These are phyloP conservation scores for Agapornis roseicollis DNA, from an alignment of 2,113 vertebrate genomes.

Conservation along the genomic window DNA sequence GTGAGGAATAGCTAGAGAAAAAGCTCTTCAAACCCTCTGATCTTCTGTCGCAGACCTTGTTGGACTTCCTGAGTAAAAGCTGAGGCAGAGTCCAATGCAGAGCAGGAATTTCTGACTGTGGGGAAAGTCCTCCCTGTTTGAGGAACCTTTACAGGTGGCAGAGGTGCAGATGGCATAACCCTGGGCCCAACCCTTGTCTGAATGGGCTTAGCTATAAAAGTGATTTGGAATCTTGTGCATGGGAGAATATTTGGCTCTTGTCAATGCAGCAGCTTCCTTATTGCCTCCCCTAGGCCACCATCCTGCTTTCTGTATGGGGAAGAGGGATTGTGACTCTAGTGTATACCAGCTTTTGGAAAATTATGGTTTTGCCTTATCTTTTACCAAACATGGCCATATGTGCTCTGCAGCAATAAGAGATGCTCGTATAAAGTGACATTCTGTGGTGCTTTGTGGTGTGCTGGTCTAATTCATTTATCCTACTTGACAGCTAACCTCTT, in stretches of 20 bases:
- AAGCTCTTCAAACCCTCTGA: not conserved
- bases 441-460: rapidly evolving
- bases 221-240: not conserved
- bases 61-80: not conserved
- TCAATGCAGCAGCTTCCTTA: not conserved
- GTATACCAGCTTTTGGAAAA: not conserved
- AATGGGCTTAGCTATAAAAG: not conserved
- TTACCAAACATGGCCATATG: not conserved
- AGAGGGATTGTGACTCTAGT: not conserved
- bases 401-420: not conserved
- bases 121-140: not conserved
- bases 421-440: not conserved
- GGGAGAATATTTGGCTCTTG: not conserved
- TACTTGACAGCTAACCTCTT: not conserved
- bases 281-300: not conserved
- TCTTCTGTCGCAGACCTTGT: not conserved
- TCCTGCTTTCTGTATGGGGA: not conserved
- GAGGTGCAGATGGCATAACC: not conserved
- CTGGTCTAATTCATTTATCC: not conserved
- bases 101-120: not conserved
- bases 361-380: not conserved
- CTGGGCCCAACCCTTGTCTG: not conserved
- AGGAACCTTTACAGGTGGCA: not conserved
- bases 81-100: not conserved
- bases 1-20: not conserved